Percentiles rank a stretch among this genome's conserved stretches.
phyloP scores from a whole-genome alignment of 1,140 invertebrate species.

The Lanistes nyassanus region DNA sequence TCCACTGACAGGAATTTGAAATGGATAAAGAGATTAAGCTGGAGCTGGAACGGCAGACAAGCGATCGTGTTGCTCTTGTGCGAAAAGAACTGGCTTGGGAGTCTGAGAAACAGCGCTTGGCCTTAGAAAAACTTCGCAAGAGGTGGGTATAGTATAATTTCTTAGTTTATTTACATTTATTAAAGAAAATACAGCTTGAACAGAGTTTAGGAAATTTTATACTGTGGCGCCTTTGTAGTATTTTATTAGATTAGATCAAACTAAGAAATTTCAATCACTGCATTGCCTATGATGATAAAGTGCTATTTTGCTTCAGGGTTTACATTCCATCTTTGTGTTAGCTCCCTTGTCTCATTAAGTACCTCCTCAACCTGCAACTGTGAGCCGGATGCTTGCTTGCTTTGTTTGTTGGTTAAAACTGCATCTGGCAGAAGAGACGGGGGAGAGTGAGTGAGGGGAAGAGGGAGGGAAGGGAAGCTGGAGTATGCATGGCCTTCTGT shows the following conservation, averaged over 20 bases:
- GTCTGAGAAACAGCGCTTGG: conserved; percentile 76
- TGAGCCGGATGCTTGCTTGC: background rate
- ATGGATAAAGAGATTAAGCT: conserved; percentile 65
- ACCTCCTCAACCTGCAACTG: no score
- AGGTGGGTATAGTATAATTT: conserved; percentile 43
- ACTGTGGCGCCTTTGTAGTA: no score
- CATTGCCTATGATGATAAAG: no score
- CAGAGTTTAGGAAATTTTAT: no score
- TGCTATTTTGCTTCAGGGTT: no score
- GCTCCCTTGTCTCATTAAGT: no score
- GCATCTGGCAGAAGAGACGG: background rate
- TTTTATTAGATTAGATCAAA: no score
- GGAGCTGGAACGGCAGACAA: conserved; percentile 57
- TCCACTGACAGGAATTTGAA: conserved; percentile 67
- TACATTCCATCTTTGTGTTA: no score
- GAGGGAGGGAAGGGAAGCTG: background rate
- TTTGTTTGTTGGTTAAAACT: background rate
- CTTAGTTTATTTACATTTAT: conserved; percentile 6
- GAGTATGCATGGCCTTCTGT: no score
- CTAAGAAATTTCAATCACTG: no score
- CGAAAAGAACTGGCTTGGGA: conserved; percentile 71
- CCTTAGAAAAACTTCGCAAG: conserved; percentile 76
- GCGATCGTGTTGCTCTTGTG: conserved; percentile 60
- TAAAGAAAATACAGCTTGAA: no score
- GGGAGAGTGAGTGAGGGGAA: background rate